A percentile compares a stretch with the other conserved stretches of the same genome.
These are phyloP conservation scores for Enteromius paludinosus DNA, from an alignment of 2,797 vertebrate genomes.

Conservation along the genomic window DNA sequence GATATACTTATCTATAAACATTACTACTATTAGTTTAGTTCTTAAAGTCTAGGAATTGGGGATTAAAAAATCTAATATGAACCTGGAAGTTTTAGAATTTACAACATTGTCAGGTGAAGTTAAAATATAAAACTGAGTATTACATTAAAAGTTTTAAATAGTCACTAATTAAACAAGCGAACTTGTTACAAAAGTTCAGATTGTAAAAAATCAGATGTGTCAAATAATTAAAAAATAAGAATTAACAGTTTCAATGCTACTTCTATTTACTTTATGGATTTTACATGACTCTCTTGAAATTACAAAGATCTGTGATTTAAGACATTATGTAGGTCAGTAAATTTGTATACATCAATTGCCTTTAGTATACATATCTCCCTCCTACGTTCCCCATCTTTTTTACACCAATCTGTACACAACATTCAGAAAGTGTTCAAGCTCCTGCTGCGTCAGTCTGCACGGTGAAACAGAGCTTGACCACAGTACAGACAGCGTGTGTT, in stretches of 20 bases:
- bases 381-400: constrained; percentile 23
- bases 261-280: not conserved
- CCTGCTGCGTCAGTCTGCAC: constrained; percentile 53
- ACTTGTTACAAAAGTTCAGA: not conserved
- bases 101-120: not conserved
- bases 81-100: not conserved
- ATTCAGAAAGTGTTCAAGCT: constrained; percentile 45
- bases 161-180: not conserved
- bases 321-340: not conserved
- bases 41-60: not conserved
- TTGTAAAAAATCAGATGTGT: too few species aligned
- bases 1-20: not conserved
- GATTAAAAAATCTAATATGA: not conserved
- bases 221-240: too few species aligned
- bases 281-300: not conserved
- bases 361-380: constrained; percentile 16
- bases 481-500: constrained; percentile 56
- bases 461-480: constrained; percentile 55
- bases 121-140: not conserved
- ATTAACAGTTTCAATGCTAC: too few species aligned
- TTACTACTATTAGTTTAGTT: not conserved
- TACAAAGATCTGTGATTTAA: constrained; percentile 8
- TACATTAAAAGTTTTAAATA: not conserved
- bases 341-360: constrained; percentile 25
- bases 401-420: constrained; percentile 45